Evolutionary conservation across 2,888 invertebrate genomes (phyloP).

Genomic region (Tipula confusa): DNA sequence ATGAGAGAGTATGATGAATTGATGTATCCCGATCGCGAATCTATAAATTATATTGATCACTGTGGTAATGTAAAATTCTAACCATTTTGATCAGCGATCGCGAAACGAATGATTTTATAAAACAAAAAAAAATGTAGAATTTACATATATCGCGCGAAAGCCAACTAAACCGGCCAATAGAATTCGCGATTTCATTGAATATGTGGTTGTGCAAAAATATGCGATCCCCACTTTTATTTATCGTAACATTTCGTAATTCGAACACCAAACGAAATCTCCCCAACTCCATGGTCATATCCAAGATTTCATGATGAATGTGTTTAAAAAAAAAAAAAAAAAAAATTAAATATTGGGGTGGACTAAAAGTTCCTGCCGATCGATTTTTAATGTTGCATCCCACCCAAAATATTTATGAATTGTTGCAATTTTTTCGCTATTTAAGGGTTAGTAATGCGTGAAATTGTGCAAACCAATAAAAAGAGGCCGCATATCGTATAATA

Average conservation of each 20-base stretch:
- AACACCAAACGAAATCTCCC: not conserved
- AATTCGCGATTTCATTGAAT: conserved; percentile 13
- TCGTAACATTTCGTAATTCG: not conserved
- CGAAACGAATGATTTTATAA: not conserved
- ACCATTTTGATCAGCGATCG: conserved; percentile 13
- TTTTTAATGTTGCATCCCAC: not conserved
- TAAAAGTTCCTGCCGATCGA: not conserved
- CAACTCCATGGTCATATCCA: not conserved
- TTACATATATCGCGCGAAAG: not conserved
- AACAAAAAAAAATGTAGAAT: not conserved
- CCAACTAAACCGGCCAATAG: not conserved
- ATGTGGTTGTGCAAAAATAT: conserved; percentile 27
- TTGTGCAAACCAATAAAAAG: not conserved
- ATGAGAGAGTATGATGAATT: not conserved
- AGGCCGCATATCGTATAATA: not conserved
- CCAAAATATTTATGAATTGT: not conserved
- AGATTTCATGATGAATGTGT: not conserved
- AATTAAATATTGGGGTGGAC: not conserved
- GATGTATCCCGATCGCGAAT: not conserved
- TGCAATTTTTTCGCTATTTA: not conserved
- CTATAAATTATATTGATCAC: not conserved
- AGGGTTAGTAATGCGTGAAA: not conserved
- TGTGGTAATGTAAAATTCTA: not conserved
- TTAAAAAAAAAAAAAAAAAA: no score
- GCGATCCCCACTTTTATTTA: not conserved